Evolutionary conservation across 53 echinoderm and acorn worm genomes (phyloP).

Genomic region (Crossaster papposus): DNA sequence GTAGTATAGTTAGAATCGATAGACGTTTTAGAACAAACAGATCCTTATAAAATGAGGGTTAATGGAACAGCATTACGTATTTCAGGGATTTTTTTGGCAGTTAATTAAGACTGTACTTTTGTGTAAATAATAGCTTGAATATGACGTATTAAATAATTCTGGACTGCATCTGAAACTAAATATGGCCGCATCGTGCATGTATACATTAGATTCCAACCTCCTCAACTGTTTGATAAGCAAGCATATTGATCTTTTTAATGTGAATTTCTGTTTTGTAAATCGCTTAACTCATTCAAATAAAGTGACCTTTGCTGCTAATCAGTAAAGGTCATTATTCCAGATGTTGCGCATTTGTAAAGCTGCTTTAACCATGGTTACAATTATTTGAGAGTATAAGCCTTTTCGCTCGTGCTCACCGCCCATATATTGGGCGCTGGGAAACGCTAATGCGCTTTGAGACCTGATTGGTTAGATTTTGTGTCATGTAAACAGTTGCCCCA

Average conservation of each 20-base stretch:
- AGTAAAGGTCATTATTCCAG: background rate
- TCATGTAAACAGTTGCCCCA: too few species aligned
- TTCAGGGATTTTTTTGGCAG: constrained; percentile 40
- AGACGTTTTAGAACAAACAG: constrained; percentile 7
- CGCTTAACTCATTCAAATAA: background rate
- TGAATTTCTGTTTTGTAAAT: background rate
- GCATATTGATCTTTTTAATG: background rate
- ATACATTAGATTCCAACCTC: constrained; percentile 20
- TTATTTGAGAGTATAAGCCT: background rate
- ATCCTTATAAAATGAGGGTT: constrained; percentile 30
- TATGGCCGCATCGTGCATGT: constrained; percentile 39
- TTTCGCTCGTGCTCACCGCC: too few species aligned
- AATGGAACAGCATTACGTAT: constrained; percentile 59
- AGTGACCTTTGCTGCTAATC: background rate
- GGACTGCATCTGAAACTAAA: constrained; percentile 48
- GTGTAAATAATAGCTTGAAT: constrained; percentile 54
- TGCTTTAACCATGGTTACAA: background rate
- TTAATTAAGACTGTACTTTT: constrained; percentile 32
- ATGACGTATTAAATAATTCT: constrained; percentile 33
- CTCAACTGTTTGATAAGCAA: background rate
- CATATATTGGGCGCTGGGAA: too few species aligned
- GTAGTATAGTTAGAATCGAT: background rate
- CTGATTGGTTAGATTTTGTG: too few species aligned
- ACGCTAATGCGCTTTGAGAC: too few species aligned
- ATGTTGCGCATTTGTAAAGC: background rate